Evolutionary conservation across 2,888 invertebrate genomes (phyloP), one percentile per base, ranked within the genome.

Genomic region (Drosophila paramelanica): DNA sequence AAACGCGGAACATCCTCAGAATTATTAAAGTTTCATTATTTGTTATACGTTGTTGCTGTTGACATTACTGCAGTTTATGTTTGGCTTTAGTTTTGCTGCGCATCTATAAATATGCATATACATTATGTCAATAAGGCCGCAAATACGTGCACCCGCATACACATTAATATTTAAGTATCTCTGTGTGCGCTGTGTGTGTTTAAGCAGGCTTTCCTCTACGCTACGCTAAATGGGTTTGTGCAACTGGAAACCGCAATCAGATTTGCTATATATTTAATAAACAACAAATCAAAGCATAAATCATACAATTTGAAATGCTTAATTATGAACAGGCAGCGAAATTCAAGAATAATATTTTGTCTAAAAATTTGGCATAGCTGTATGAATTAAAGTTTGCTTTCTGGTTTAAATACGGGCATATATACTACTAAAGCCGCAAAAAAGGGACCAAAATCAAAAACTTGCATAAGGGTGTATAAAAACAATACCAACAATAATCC

Each of bases 101-200:
- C 47, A 56, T 55, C 67, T 42, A 67, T 73, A 75, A 82, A 71
- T 57, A 69, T 70, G 59, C 67, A 68, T 36, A 55, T 36, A 59
- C 57, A 69, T 65, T 61, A 51, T 77, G 74, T 84, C 79, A 77
- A 84, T 67, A 81, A 58, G 66, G 51, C 79, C 55, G 6, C 65
- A 79, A 71, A 71, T 73, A 75, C 73, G 61, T 74, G 79, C 68
- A 50, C 70, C 72, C 67, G 67, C 70, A 52, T 57, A 17, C 51
- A 58, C 64, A 75, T 68, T 45, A 65, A 42, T 53, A 38, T 59
- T 58, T 51, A 23, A 10, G 25, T 56, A 45, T 47, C 41, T 67
- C 45, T 60, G 46, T 53, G 25, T 60, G 49, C 38, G 25, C 3
- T 55, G 50, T 41, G 50, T 43, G 36, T 23, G n/a, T 49, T 58